Conservation (phyloP, 2,888 invertebrate genomes). For the Apodemia hepburni region DNA sequence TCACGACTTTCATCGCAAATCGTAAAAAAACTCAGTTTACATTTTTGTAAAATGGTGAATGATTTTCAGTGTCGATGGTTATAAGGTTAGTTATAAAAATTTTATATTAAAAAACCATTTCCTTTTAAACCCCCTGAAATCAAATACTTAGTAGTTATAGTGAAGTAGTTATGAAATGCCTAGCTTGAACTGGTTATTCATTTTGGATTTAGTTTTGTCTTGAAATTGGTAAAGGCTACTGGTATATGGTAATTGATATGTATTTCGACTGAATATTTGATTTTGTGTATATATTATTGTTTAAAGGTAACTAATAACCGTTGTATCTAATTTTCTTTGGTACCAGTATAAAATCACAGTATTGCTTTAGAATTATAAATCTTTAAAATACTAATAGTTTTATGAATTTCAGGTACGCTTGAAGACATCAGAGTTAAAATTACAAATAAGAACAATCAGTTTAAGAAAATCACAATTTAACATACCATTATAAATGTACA, state of each 20-base stretch:
- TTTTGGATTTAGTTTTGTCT: neutral
- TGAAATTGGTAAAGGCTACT: neutral
- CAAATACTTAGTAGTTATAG: neutral
- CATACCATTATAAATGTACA: constrained; percentile 56
- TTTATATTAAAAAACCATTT: no score
- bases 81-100: no score
- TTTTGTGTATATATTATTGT: neutral
- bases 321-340: constrained; percentile 33
- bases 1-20: no score
- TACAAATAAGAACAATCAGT: constrained; percentile 47
- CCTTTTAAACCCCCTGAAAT: no score
- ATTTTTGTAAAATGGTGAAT: no score
- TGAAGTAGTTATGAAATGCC: neutral
- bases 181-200: neutral
- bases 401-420: constrained; percentile 62
- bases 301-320: constrained; percentile 10
- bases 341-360: constrained; percentile 49
- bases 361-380: constrained; percentile 12
- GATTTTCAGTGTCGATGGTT: no score
- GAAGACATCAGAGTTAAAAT: constrained; percentile 51
- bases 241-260: neutral
- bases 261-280: neutral
- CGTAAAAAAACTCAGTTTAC: no score
- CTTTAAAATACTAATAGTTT: constrained; percentile 19
- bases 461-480: constrained; percentile 46